Percentiles rank a stretch among this genome's conserved stretches.
Conservation (phyloP, 2,113 vertebrate genomes). For the Motacilla tschutschensis region DNA sequence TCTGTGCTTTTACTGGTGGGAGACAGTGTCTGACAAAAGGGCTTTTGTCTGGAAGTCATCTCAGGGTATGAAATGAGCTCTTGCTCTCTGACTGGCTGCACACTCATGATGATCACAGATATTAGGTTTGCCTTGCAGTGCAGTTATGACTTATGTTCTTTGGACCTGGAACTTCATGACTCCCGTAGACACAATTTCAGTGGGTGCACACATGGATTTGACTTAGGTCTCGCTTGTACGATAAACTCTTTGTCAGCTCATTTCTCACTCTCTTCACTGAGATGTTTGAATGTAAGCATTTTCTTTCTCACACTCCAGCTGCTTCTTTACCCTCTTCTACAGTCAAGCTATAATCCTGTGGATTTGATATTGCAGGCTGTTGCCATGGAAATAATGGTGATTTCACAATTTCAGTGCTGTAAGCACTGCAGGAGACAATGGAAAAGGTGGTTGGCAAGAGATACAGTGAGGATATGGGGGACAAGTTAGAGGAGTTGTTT, state of each 20-base stretch:
- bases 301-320: constrained; percentile 45
- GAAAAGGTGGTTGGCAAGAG: constrained; percentile 24
- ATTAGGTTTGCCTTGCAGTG: not conserved
- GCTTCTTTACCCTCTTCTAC: constrained; percentile 43
- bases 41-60: not conserved
- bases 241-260: constrained; percentile 6
- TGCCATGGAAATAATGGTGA: constrained; percentile 70
- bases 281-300: constrained; percentile 37
- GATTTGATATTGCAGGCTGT: constrained; percentile 57
- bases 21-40: not conserved
- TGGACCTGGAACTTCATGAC: not conserved
- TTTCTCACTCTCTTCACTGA: constrained; percentile 23
- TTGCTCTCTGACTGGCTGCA: not conserved
- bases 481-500: not conserved
- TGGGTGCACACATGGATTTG: not conserved
- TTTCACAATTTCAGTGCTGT: constrained; percentile 42
- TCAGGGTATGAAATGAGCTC: not conserved
- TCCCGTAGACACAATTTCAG: not conserved
- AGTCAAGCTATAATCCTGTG: constrained; percentile 56
- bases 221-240: not conserved
- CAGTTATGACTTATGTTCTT: not conserved
- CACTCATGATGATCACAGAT: not conserved
- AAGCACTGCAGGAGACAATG: constrained; percentile 25
- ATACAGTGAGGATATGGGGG: not conserved
- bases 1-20: not conserved